Base-by-base conservation (phyloP, 2,113 vertebrate species). In the Myrmecophaga tridactyla region DNA sequence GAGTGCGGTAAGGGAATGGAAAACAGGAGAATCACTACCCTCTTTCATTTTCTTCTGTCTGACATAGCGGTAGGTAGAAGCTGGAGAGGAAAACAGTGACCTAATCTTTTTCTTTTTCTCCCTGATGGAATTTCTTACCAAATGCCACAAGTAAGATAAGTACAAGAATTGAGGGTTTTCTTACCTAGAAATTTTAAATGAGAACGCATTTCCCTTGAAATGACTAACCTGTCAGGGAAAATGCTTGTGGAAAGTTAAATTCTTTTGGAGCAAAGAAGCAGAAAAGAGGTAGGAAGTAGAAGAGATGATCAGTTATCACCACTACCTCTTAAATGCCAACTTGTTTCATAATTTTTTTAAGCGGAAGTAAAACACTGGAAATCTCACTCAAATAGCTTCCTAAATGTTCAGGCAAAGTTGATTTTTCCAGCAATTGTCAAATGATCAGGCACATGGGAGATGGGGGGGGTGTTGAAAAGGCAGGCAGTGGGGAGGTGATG, bases 361-460 rank as follows among this genome's bases (percentile, higher is more conserved):
- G 58, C 87, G 88, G 72, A 97, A 97, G 92, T 82, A 94, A 95
- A 97, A 97, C 91, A 97, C 0, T 95, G 73, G 46, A 81, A 93
- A 92, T 92, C 46, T 80, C 83, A 93, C 46, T 80, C 83, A 93
- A 96, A 96, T 34, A 91, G 70, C 94, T 96, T 97, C 95, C 97
- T 95, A 92, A 89, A 89, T 20, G 21, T 86, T 78, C 51, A 80
- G 76, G 92, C 65, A 39, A 48, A 62, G 96, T 92, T 96, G 94
- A 96, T 87, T 94, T 96, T 97, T 96, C 96, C 94, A 96, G 96
- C 63, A 96, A 95, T 56, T 90, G 94, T 85, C 58, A 91, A 63
- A 18, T 53, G 46, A 92, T 84, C 39, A 23, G 36, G 41, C 82
- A 82, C 31, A 6, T 36, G 67, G 82, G 92, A 92, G 70, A 65